phyloP scores from a whole-genome alignment of 2,113 vertebrate species.

The Elgaria multicarinata region DNA sequence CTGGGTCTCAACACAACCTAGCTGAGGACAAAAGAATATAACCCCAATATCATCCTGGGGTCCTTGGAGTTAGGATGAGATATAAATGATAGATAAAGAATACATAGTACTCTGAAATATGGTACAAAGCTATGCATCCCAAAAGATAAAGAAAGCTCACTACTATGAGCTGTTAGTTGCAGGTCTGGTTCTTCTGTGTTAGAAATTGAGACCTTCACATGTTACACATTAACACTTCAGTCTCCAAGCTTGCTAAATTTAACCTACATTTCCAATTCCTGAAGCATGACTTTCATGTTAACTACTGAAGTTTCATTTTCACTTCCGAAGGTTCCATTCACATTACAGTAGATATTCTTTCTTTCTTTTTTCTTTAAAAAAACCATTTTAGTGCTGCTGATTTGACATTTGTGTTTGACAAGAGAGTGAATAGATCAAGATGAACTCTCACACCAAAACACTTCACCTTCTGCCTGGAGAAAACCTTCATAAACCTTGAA shows the following conservation, averaged over 20 bases:
- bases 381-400: constrained; percentile 21
- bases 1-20: neutral
- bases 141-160: constrained; percentile 9
- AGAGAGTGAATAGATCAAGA: constrained; percentile 38
- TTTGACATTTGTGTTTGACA: constrained; percentile 46
- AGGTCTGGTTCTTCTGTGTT: constrained; percentile 6
- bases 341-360: constrained; percentile 29
- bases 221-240: constrained; percentile 9
- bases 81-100: neutral
- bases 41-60: neutral
- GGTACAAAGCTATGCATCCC: neutral
- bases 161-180: constrained; percentile 34
- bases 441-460: constrained; percentile 15
- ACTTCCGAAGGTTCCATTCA: constrained; percentile 40
- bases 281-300: constrained; percentile 36
- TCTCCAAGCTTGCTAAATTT: constrained; percentile 42
- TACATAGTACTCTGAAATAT: neutral
- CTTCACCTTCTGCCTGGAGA: constrained; percentile 17
- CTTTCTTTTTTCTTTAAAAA: constrained; percentile 29
- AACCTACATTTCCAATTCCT: constrained; percentile 41
- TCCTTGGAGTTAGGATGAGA: neutral
- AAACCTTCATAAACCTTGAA: constrained; percentile 33
- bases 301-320: constrained; percentile 49
- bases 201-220: constrained; percentile 30
- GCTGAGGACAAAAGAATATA: neutral